A percentile compares a stretch with the other conserved stretches of the same genome.
phyloP scores from a whole-genome alignment of 2,888 invertebrate species.

The Lottia scabra region DNA sequence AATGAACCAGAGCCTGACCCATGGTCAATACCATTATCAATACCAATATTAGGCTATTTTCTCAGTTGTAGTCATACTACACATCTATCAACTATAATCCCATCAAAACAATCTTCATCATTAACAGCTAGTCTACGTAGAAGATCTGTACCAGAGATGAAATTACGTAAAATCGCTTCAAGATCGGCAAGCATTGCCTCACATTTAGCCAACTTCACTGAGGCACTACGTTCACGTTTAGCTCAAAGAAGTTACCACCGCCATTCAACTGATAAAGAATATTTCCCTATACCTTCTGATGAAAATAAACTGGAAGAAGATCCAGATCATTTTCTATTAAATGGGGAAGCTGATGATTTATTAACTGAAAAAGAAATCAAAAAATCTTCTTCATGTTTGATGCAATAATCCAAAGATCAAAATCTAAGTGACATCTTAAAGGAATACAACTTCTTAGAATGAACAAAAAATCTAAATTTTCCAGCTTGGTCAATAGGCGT shows the following conservation, averaged over 20 bases:
- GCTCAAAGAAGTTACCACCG: conserved; percentile 24
- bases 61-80: conserved; percentile 45
- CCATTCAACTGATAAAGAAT: conserved; percentile 20
- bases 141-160: conserved; percentile 36
- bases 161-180: conserved; percentile 31
- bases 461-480: too few species aligned
- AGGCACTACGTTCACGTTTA: conserved; percentile 29
- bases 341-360: conserved; percentile 32
- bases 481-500: too few species aligned
- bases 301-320: conserved; percentile 30
- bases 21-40: conserved; percentile 49
- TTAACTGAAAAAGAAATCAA: conserved; percentile 34
- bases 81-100: conserved; percentile 17
- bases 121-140: conserved; percentile 21
- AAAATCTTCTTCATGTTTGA: conserved; percentile 33
- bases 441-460: too few species aligned
- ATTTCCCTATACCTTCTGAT: conserved; percentile 34
- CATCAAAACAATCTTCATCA: conserved; percentile 13
- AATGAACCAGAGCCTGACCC: conserved; percentile 52
- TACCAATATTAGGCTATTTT: conserved; percentile 55
- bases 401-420: conserved; percentile 25
- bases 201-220: conserved; percentile 35
- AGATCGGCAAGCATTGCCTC: conserved; percentile 26
- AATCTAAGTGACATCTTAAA: too few species aligned
- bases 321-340: conserved; percentile 28